Base-by-base conservation (phyloP, 2,888 invertebrate species). In the Lochmaea crataegi region DNA sequence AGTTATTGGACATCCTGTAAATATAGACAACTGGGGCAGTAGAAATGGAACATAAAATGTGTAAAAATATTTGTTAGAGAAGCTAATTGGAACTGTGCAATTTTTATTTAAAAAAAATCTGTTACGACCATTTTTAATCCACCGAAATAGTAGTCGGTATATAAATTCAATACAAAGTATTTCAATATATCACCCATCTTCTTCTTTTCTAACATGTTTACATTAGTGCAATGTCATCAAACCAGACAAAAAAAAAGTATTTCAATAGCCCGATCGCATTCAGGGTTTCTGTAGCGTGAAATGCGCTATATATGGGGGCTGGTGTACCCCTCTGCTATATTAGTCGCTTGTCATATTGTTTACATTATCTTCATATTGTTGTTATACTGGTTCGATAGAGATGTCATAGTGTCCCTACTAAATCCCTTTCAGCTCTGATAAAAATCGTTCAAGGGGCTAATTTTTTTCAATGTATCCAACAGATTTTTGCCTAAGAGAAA, bases 281-380 rank as follows among this genome's bases (percentile, higher is more conserved):
- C 79, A 78, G 77, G 77, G 70, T 77, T 80, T 75, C 63, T 80
- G 81, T 81, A 78, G 82, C 83, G 82, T 83, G 80, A 84, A 84
- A 84, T 84, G 82, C 81, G 77, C 75, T 77, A 78, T 79, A 77
- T 71, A 79, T 76, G 77, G 81, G 81, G 79, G 78, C 68, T 70
- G 76, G 70, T n/a, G n/a, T 71, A 77, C 77, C 80, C 83, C 82
- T 83, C 82, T 83, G 82, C 83, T 81, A 84, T 85, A 87, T 87
- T 87, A 87, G 85, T 83, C 83, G 87, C 86, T 85, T 86, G 86
- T 86, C 86, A 86, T 86, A 86, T 86, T 87, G 86, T 87, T 87
- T 87, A 86, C 86, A 86, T 85, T 86, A 82, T 84, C 84, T 82
- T 77, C 81, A 81, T 82, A 84, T 84, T 84, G 83, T 84, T 80